These are phyloP conservation scores for Betta splendens DNA, from an alignment of 2,797 vertebrate genomes.

Conservation along the genomic window DNA sequence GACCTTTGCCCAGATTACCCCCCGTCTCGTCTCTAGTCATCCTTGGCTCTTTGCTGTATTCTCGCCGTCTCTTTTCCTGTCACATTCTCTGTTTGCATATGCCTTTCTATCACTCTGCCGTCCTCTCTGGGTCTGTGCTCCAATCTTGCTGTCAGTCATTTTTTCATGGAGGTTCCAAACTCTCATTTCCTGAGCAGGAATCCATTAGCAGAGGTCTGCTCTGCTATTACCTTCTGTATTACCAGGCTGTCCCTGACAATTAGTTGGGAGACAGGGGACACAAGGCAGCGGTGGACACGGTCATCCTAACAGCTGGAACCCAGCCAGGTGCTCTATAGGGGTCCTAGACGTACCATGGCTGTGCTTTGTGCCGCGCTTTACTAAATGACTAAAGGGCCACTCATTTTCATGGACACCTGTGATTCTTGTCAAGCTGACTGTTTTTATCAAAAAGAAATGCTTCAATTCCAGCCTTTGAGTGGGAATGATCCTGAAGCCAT, in stretches of 20 bases:
- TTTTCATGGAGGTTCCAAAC: conserved; percentile 60
- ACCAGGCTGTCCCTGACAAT: conserved; percentile 65
- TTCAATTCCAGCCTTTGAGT: background rate
- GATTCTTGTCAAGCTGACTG: background rate
- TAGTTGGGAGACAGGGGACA: conserved; percentile 53
- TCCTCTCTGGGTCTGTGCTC: conserved; percentile 38
- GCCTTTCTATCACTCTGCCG: background rate
- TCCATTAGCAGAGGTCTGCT: conserved; percentile 69
- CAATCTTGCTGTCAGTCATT: conserved; percentile 73
- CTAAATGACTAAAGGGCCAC: background rate
- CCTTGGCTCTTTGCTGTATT: background rate
- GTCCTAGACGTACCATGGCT: background rate
- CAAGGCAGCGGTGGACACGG: conserved; percentile 31
- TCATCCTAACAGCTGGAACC: conserved; percentile 41
- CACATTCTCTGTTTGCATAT: conserved; percentile 18
- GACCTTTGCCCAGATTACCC: background rate
- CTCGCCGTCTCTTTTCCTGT: background rate
- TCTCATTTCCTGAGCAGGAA: conserved; percentile 71
- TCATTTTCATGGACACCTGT: background rate
- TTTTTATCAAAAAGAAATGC: background rate
- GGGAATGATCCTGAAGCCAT: no score
- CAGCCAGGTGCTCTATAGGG: conserved; percentile 32
- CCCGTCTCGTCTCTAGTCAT: background rate
- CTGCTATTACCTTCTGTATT: conserved; percentile 68
- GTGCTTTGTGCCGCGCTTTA: background rate